Base-by-base conservation (phyloP, 2,888 invertebrate species). In the Eremobia ochroleuca region DNA sequence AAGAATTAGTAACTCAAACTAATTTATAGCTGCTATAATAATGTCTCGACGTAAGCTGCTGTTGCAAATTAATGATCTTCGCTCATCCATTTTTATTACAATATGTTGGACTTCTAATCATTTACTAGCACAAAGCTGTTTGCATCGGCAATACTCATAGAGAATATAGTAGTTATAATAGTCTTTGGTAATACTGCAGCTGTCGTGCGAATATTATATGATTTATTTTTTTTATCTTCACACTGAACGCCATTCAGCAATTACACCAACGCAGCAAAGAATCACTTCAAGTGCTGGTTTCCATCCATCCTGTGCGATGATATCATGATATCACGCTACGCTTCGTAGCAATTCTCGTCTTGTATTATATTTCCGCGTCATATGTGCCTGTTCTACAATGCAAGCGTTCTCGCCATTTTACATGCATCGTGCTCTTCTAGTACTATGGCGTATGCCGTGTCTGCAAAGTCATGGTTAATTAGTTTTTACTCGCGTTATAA, bases 401-500 rank as follows among this genome's bases (percentile, higher is more conserved):
- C 58, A 49, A 13, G 31, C 15, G 13, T 67, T 21, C 8, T 28
- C 3, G 31, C 55, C 66, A 64, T 70, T 79, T 65, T 55, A 59
- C 65, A n/a, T 82, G 58, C 77, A 61, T 71, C 75, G 65, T 87
- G 73, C 67, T 58, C 43, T 37, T 37, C 77, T 83, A 25, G 72
- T 74, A 82, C 55, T 25, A 21, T 3, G 6, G 21, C 43, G 28
- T 61, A 43, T 73, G 58, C 58, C 49, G 43, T 59, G 65, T 28
- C 13, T 65, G 37, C 43, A 65, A 75, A 73, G 69, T 76, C 82
- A 73, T 43, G 37, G 66, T 78, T 85, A 85, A 84, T 85, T 75
- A 82, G 65, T 34, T 72, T 74, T 85, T 77, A 70, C 69, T 81
- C 49, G 61, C 55, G 34, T 73, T 74, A 70, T 75, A 81, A 77